Conservation (phyloP, 1,140 invertebrate species). For the Mizuhopecten yessoensis region DNA sequence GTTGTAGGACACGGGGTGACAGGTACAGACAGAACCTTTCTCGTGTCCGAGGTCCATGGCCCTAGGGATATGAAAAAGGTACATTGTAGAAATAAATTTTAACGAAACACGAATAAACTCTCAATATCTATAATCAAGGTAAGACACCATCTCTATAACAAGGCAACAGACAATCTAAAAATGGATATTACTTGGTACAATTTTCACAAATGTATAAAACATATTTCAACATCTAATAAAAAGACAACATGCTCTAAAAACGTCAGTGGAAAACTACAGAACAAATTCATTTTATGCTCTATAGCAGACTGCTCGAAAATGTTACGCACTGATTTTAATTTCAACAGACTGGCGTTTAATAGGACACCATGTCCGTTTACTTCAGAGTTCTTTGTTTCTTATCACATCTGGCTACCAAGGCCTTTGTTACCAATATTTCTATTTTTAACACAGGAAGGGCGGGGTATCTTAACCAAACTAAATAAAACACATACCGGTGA, state of each 20-base stretch:
- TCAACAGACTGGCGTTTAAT: background rate
- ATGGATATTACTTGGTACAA: too few species aligned
- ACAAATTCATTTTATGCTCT: background rate
- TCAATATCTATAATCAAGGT: too few species aligned
- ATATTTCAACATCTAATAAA: too few species aligned
- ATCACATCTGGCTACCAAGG: background rate
- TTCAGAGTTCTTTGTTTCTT: background rate
- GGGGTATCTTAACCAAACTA: background rate
- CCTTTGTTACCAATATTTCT: background rate
- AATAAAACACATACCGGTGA: background rate
- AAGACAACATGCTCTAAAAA: too few species aligned
- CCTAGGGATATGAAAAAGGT: background rate
- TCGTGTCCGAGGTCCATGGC: slow-evolving; percentile 43
- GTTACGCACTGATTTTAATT: background rate
- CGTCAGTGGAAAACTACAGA: too few species aligned
- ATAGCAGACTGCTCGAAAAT: background rate
- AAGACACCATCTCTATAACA: too few species aligned
- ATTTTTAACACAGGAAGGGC: background rate
- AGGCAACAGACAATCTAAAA: too few species aligned
- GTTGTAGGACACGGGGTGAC: slow-evolving; percentile 52
- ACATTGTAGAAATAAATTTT: too few species aligned
- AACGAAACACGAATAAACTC: too few species aligned
- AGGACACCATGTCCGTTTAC: background rate
- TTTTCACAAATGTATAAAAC: too few species aligned
- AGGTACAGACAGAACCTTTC: slow-evolving; percentile 56